A percentile compares a stretch with the other conserved stretches of the same genome.
These are phyloP conservation scores for Neelides sp. DNA, from an alignment of 1,140 invertebrate genomes.

Conservation along the genomic window DNA sequence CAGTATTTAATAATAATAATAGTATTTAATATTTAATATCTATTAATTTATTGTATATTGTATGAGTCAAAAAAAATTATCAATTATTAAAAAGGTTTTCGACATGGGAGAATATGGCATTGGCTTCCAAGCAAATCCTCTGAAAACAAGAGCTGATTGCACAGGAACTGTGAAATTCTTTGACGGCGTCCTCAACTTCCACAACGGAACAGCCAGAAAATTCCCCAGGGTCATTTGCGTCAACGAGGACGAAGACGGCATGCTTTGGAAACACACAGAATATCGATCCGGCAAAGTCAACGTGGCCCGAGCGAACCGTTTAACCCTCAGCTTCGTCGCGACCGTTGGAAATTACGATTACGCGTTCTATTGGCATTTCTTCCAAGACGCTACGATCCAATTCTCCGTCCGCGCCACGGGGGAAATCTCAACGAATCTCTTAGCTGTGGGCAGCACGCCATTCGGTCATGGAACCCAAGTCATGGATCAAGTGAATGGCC, in stretches of 20 bases:
- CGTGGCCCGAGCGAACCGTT: neutral
- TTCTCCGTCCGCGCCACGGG: conserved; percentile 1
- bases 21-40: too few relatives aligned
- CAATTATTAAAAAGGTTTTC: neutral
- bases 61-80: too few relatives aligned
- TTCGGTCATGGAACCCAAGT: conserved; percentile 5
- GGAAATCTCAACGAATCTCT: neutral
- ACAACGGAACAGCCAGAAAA: neutral
- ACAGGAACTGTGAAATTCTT: conserved; percentile 1
- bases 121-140: neutral
- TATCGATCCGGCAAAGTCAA: conserved; percentile 2
- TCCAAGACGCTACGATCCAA: conserved; percentile 12
- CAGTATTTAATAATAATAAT: too few relatives aligned
- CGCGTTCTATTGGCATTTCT: conserved; percentile 15
- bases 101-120: conserved; percentile 13
- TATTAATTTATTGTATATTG: too few relatives aligned
- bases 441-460: conserved; percentile 2
- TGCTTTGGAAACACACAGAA: conserved; percentile 17
- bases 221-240: conserved; percentile 3
- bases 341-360: conserved; percentile 21
- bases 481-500: conserved; percentile 2
- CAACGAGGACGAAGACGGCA: conserved; percentile 15
- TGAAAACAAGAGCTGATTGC: neutral
- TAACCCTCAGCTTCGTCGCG: conserved; percentile 11
- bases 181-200: conserved; percentile 3